Percentiles rank a stretch among this genome's conserved stretches.
Conservation (phyloP, 2,797 vertebrate species). For the Molossus molossus region DNA sequence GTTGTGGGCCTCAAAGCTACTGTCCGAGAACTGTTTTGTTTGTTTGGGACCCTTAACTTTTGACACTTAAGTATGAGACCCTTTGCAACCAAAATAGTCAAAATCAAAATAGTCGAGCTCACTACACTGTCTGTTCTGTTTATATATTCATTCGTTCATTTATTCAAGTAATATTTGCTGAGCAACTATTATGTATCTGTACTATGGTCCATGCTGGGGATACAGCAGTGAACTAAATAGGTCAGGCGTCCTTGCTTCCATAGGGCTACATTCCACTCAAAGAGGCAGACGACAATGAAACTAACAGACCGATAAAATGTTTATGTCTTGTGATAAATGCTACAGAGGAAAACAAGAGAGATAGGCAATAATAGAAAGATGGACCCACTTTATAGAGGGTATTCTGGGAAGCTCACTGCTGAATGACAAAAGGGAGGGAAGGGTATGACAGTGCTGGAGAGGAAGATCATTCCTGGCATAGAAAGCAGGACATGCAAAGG, state of each 20-base stretch:
- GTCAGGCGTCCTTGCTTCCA: not conserved
- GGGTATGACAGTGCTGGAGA: not conserved
- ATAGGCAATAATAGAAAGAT: not conserved
- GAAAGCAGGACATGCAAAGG: not conserved
- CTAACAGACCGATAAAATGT: not conserved
- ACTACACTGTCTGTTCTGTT: not conserved
- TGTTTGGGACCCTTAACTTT: not conserved
- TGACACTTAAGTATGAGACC: not conserved
- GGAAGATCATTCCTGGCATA: not conserved
- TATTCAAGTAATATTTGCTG: not conserved
- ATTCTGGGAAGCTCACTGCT: not conserved
- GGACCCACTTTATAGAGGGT: not conserved
- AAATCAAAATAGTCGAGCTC: not conserved
- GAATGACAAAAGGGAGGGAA: not conserved
- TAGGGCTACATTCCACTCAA: not conserved
- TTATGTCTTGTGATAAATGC: not conserved
- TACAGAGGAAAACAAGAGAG: not conserved
- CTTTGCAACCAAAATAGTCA: slow-evolving; percentile 3
- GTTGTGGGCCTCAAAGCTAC: not conserved
- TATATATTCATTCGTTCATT: not conserved
- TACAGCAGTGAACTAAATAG: not conserved
- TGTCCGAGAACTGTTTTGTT: not conserved
- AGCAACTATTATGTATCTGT: not conserved
- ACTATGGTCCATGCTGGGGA: not conserved
- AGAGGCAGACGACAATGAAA: not conserved